Evolutionary conservation across 2,113 vertebrate species (phyloP), one percentile per base, ranked within the genome.

Genomic region (Psilopsiagon aymara): DNA sequence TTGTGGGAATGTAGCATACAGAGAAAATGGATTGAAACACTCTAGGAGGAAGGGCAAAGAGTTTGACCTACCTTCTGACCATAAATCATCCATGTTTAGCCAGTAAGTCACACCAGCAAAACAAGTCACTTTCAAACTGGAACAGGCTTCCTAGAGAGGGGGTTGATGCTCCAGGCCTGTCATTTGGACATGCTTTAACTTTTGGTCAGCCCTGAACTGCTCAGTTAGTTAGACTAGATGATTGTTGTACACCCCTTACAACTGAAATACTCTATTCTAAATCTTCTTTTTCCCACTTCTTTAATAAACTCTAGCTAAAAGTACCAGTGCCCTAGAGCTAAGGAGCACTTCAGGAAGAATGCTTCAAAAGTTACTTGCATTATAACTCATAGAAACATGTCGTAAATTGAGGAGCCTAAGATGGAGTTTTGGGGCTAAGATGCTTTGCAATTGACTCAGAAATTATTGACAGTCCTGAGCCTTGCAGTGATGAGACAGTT

Each of bases 311-410:
- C 25, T 5, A 59, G 10, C 28, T 59, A 29, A 25, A 64, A 49
- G 28, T 25, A 44, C 18, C 16, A 25, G 16, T 17, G n/a, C 0
- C 0, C 17, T 37, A 4, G 18, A 86, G 39, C 2, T 6, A 7
- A 69, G 25, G 64, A 75, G 52, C 7, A 4, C 8, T 57, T 86
- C 39, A n/a, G 21, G 18, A 18, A 85, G 9, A 79, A 82, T 0
- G 3, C 24, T 39, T 73, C 14, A 24, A 46, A 63, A 81, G 8
- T 43, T 25, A 44, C 5, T 24, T 55, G 37, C 51, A 39, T 60
- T 51, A 46, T 7, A 84, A 53, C 7, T 29, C n/a, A 76, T 0
- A 51, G 25, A 55, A 86, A 41, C 7, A 75, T 75, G 20, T 3
- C 20, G 11, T 15, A 68, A 84, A 41, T n/a, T 11, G 18, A 44